A percentile compares a stretch with the other conserved stretches of the same genome.
These are phyloP conservation scores for Martes flavigula DNA, from an alignment of 2,797 vertebrate species.

Conservation along the genomic window DNA sequence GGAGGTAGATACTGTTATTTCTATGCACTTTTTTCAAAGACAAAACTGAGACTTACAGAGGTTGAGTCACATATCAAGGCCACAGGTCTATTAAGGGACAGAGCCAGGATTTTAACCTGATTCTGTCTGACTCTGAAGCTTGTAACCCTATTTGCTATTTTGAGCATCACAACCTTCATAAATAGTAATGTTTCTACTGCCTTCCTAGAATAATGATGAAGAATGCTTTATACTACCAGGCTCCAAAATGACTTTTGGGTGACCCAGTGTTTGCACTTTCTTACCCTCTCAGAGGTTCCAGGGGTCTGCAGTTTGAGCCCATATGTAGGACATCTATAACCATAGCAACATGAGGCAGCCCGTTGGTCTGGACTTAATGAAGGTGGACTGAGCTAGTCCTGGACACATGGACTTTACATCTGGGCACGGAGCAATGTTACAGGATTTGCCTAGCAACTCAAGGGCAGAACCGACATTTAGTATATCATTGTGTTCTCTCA, in stretches of 20 bases:
- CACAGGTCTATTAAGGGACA: neutral
- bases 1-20: neutral
- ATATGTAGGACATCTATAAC: neutral
- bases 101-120: neutral
- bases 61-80: neutral
- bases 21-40: neutral
- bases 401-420: neutral
- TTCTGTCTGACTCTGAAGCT: neutral
- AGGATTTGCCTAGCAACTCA: neutral
- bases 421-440: neutral
- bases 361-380: neutral
- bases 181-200: neutral
- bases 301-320: neutral
- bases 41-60: neutral
- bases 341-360: neutral
- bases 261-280: neutral
- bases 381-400: neutral
- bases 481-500: neutral
- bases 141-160: neutral
- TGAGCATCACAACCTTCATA: neutral
- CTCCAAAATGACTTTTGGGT: neutral
- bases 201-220: neutral
- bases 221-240: neutral
- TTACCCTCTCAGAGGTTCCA: neutral
- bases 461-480: neutral